Evolutionary conservation across 2,113 vertebrate species (phyloP), one percentile per base, ranked within the genome.

Genomic region (Hiodon alosoides): DNA sequence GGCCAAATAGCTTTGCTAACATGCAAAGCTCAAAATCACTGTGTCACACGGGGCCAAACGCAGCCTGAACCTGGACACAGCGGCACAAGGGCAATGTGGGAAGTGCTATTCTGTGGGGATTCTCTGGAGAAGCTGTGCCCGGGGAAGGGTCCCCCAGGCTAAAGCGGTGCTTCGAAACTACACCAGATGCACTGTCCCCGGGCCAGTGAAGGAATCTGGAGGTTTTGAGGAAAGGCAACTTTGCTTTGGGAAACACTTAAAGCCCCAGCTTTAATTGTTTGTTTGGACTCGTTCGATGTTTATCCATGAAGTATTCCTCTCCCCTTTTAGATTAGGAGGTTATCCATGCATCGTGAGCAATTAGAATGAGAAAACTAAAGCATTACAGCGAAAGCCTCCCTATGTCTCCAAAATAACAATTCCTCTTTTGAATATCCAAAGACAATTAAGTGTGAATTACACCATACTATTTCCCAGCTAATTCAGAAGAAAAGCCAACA

Each of bases 251-350:
- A 76, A 71, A 47, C 72, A 68, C 73, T 80, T 80, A 79, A 71
- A 83, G 80, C 75, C 70, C 69, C 67, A 75, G 81, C 78, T 81
- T 61, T 84, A 83, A 83, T 79, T 81, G 86, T 86, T 87, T 87
- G 81, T 74, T 81, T 76, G 75, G 65, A 76, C 78, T 65, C 71
- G n/a, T 73, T 78, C 79, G 13, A 17, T 82, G 80, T 87, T 85
- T 83, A 85, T 85, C 78, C 73, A 71, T 62, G 74, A 77, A 79
- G 78, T 73, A 74, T 61, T 74, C 51, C 46, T 50, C 58, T 85
- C 79, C 77, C 55, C 79, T 73, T 55, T 71, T 52, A 78, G 85
- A 87, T 88, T 86, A 87, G 75, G 69, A 54, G 57, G 51, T 77
- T 85, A 84, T 84, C 81, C 83, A 72, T 72, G 76, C 73, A 73